Evolutionary conservation across 2,113 vertebrate genomes (phyloP), one percentile per base, ranked within the genome.

Genomic region (Corydoras sp.): DNA sequence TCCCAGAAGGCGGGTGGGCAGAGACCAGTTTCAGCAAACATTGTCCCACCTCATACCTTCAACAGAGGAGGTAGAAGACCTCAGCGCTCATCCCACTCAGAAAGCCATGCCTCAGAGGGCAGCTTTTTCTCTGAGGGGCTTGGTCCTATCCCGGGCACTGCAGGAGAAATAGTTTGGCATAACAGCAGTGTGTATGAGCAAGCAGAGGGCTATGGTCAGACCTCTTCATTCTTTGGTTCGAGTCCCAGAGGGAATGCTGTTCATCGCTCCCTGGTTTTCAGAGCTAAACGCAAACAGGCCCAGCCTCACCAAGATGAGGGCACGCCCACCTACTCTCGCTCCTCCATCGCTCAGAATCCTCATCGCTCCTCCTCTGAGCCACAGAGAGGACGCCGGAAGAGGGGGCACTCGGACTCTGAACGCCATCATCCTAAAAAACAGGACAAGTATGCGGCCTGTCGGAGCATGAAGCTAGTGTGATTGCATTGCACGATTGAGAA

Each of bases 381-480:
- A 0, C 64, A 72, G 49, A 74, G 49, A 43, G 58, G 61, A 32
- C 62, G 15, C 53, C 82, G 86, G 73, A 88, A 80, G 83, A 84
- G 85, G 56, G 86, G 76, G 69, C 14, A 78, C 78, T 89, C 89
- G 5, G 86, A 89, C 83, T 84, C 74, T 9, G 83, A 89, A 35
- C 71, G 53, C 71, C 58, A 69, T 75, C 80, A 84, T 72, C 79
- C 32, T 66, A 77, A 81, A 77, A 68, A 30, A 61, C 58, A 32
- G 86, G 84, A 87, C 82, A 88, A 89, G 88, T 88, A 88, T 84
- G 87, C 75, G 62, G 71, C 64, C 56, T 77, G 76, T 43, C 75
- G 29, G 61, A 68, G 79, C 81, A 83, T 83, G 79, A 72, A 61
- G 74, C 62, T 76, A 65, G 54, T 64, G 56, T 55, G 14, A 62